These are phyloP conservation scores for Cryptus armator DNA, from an alignment of 2,888 invertebrate species.

Conservation along the genomic window DNA sequence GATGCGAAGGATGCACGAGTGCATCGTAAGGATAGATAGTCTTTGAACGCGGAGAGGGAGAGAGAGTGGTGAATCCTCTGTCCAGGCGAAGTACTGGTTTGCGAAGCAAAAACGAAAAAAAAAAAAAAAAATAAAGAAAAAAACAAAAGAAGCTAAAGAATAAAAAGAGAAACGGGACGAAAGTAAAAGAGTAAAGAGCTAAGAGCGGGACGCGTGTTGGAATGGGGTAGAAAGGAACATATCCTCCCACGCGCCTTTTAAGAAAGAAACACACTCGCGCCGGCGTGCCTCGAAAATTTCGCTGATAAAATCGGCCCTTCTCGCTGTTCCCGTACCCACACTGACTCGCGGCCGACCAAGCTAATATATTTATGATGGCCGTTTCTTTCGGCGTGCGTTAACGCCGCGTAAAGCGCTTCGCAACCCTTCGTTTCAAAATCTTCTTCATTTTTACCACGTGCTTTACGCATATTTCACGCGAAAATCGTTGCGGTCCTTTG, in stretches of 20 bases:
- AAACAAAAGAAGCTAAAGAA: constrained; percentile 56
- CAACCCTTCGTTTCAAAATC: constrained; percentile 43
- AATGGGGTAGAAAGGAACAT: constrained; percentile 71
- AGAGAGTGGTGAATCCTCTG: background rate
- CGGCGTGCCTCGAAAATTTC: constrained; percentile 79
- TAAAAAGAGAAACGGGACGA: constrained; percentile 36
- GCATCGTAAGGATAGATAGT: background rate
- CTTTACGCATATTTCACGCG: constrained; percentile 58
- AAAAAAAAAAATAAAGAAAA: constrained; percentile 40
- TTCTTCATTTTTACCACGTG: constrained; percentile 66
- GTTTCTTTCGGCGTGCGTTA: constrained; percentile 63
- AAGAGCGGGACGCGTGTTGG: constrained; percentile 50
- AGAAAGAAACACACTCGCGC: constrained; percentile 62
- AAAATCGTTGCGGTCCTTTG: constrained; percentile 42
- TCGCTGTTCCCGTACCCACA: constrained; percentile 56
- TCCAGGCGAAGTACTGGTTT: constrained; percentile 49
- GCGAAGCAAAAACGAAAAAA: constrained; percentile 26
- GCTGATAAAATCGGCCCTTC: constrained; percentile 81
- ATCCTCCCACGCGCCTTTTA: constrained; percentile 81
- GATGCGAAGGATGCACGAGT: constrained; percentile 1
- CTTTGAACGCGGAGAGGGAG: background rate
- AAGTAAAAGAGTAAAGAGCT: constrained; percentile 28
- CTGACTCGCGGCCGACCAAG: constrained; percentile 70
- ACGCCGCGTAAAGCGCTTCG: constrained; percentile 48
- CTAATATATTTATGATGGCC: constrained; percentile 82